Evolutionary conservation across 2,113 vertebrate species (phyloP).

Genomic region (Hypomesus transpacificus): DNA sequence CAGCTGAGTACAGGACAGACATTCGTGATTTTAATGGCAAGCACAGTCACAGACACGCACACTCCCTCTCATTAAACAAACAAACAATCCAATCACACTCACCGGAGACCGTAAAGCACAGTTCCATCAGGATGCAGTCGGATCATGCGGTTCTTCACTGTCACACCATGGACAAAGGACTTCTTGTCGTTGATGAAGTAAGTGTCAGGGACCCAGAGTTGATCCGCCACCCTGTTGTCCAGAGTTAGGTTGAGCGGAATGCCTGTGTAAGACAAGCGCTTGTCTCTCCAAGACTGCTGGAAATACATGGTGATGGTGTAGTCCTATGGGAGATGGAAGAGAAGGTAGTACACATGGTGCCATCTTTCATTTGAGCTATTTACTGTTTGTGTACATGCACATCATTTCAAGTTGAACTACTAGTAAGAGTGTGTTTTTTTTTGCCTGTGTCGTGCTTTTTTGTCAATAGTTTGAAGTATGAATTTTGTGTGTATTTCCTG

Average conservation of each 20-base stretch:
- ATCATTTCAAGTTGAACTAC: no score
- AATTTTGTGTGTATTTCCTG: no score
- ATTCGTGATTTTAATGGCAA: neutral
- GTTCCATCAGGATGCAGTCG: slow-evolving; percentile 91
- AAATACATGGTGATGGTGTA: slow-evolving; percentile 97
- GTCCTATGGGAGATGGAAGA: slow-evolving; percentile 70
- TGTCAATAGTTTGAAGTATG: no score
- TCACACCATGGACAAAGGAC: slow-evolving; percentile 91
- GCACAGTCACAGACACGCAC: neutral
- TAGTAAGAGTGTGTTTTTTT: no score
- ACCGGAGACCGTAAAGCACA: slow-evolving; percentile 90
- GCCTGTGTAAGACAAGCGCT: slow-evolving; percentile 90
- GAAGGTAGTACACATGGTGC: slow-evolving; percentile 6
- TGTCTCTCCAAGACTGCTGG: slow-evolving; percentile 94
- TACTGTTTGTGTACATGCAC: no score
- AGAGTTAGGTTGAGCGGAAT: slow-evolving; percentile 90
- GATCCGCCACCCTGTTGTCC: slow-evolving; percentile 90
- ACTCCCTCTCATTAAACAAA: neutral
- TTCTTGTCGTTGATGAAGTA: slow-evolving; percentile 96
- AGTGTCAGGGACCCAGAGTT: slow-evolving; percentile 91
- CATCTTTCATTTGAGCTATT: no score
- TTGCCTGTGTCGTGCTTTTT: no score
- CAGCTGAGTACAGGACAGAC: neutral
- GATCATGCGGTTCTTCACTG: slow-evolving; percentile 93
- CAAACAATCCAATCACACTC: slow-evolving; percentile 24